A percentile compares a stretch with the other conserved stretches of the same genome.
Conservation (phyloP, 1,140 invertebrate genomes). For the Notospermus geniculatus region DNA sequence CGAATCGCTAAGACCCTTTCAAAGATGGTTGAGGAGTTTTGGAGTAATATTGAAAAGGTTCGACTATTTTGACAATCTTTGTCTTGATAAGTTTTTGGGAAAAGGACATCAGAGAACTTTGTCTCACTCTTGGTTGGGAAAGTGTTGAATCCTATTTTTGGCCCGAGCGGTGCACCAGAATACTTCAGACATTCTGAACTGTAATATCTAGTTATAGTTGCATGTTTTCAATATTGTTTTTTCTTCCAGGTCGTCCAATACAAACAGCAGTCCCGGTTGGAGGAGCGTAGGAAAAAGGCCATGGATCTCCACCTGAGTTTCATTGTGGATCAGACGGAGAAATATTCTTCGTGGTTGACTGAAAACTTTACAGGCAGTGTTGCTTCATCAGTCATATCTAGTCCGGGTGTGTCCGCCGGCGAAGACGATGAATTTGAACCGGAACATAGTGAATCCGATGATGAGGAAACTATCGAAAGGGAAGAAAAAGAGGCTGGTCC, state of each 20-base stretch:
- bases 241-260: slow-evolving; percentile 94
- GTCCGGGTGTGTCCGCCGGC: slow-evolving; percentile 28
- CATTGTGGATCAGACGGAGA: slow-evolving; percentile 98
- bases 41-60: slow-evolving; percentile 93
- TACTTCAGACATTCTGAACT: too few relatives aligned
- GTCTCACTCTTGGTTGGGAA: too few relatives aligned
- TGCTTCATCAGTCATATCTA: slow-evolving; percentile 23
- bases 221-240: too few relatives aligned
- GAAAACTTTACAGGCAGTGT: slow-evolving; percentile 46
- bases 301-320: slow-evolving; percentile 96
- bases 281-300: slow-evolving; percentile 92
- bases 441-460: slow-evolving; percentile 73
- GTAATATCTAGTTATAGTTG: too few relatives aligned
- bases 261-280: slow-evolving; percentile 86
- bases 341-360: slow-evolving; percentile 74
- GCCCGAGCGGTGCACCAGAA: too few relatives aligned
- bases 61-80: too few relatives aligned
- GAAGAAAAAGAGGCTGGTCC: slow-evolving; percentile 73
- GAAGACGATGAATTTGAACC: slow-evolving; percentile 73
- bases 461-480: slow-evolving; percentile 94
- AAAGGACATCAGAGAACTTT: too few relatives aligned
- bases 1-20: slow-evolving; percentile 86
- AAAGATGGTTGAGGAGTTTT: slow-evolving; percentile 92
- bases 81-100: too few relatives aligned
- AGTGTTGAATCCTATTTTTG: too few relatives aligned